Evolutionary conservation across 2,797 vertebrate genomes (phyloP), one percentile per base, ranked within the genome.

Genomic region (Caiman crocodilus): DNA sequence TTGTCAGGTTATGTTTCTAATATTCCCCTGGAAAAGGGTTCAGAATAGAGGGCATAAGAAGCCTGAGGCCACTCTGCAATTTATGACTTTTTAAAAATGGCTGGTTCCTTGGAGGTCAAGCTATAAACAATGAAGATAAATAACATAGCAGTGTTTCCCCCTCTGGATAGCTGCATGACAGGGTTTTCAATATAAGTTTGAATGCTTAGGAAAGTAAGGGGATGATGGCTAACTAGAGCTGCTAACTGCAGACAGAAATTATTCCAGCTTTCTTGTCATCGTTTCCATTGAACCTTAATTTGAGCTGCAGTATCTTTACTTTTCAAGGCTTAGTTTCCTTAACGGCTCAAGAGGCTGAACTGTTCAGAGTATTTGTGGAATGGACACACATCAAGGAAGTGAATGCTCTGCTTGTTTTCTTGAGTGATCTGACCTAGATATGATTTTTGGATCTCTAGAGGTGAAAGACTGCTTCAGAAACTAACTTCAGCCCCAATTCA

Each of bases 391-490:
- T 21, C 78, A 50, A 1, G 56, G 15, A 89, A 6, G 7, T 56
- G 59, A 32, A 59, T 69, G 14, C 23, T 8, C 4, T 59, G 11
- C 50, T 85, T 57, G 7, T 58, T 75, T 88, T 59, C 17, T 0
- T 64, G 71, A 73, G 7, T 56, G 64, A 67, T 88, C 58, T 90
- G n/a, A 85, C 91, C 92, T 96, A 85, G 91, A 69, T 85, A 82
- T 91, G 84, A 65, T 88, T 90, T 50, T 50, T 60, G 26, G 32
- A 21, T 85, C 79, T 93, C 90, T 77, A 75, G 79, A 79, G 76
- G 64, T 71, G 76, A 89, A 89, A 89, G 75, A 86, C 90, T 58
- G 7, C 82, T 26, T 13, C 64, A 82, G 42, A 89, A 86, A 59
- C 58, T 59, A 64, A 81, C 64, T 67, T 84, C 16, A 84, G 18